Conservation (phyloP, 2,113 vertebrate species). For the Hyaena hyaena region DNA sequence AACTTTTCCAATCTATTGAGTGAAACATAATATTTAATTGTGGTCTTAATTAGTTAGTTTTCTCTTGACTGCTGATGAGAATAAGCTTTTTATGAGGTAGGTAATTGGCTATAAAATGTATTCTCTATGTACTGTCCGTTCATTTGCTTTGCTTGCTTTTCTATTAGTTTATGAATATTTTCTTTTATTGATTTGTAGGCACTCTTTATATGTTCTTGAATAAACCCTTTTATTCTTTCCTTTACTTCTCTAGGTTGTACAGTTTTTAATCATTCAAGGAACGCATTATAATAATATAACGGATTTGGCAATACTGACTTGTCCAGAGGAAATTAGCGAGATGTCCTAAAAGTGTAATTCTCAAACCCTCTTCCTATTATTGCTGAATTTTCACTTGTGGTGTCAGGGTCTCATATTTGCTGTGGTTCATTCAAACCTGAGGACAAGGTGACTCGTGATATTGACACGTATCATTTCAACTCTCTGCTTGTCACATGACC, state of each 20-base stretch:
- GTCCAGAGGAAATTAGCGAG: background rate
- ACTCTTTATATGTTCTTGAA: constrained; percentile 30
- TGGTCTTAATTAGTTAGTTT: background rate
- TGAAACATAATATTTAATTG: background rate
- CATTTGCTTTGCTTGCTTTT: background rate
- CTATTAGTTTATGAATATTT: background rate
- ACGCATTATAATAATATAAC: background rate
- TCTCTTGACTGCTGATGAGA: background rate
- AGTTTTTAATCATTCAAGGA: background rate
- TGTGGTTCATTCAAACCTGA: background rate
- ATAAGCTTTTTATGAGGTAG: background rate
- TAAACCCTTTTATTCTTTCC: background rate
- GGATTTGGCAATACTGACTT: background rate
- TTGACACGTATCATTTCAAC: background rate
- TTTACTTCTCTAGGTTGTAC: background rate
- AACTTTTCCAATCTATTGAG: background rate
- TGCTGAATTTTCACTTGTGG: background rate
- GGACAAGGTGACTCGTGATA: background rate
- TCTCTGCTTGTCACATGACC: too few relatives aligned
- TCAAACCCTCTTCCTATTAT: background rate
- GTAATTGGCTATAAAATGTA: background rate
- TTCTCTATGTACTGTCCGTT: background rate
- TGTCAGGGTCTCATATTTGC: too few relatives aligned
- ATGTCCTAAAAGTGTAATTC: background rate
- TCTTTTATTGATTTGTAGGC: constrained; percentile 26